Evolutionary conservation across 1,140 invertebrate species (phyloP), one percentile per base, ranked within the genome.

Genomic region (Antheraea pernyi): DNA sequence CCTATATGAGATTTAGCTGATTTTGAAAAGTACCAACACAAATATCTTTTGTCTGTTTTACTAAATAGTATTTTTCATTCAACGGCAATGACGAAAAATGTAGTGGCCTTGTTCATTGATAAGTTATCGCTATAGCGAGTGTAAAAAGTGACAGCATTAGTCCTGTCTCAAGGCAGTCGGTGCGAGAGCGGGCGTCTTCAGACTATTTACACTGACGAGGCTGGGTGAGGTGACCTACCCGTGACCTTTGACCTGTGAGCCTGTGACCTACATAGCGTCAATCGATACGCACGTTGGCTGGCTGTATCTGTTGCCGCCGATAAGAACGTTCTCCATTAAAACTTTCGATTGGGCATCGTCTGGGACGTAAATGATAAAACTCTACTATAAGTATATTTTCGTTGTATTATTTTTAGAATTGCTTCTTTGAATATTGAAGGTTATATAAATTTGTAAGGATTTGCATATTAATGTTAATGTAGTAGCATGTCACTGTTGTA

Each of bases 191-290:
- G 48, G 36, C 22, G 67, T 72, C 64, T 66, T 75, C 69, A 73
- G 71, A 73, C 71, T 76, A 76, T 76, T 73, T 76, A 74, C 69
- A 70, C 65, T 77, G 75, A 62, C 65, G 72, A 70, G 71, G 71
- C 71, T 69, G 68, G 65, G 65, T 53, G 72, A 70, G 74, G 79
- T 80, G 87, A 89, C 86, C 87, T 88, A 88, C 83, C 84, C 85
- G 78, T 89, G 86, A 91, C 86, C 87, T 89, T 89, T 89, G 88
- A 88, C 86, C 88, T 78, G 81, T 59, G 67, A 82, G 84, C 80
- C 82, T 86, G 74, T 79, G 85, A 86, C 86, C 86, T 83, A 89
- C 81, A 87, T 89, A 75, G 58, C 48, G 67, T 78, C 71, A 86
- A 90, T 90, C 88, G 86, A 90, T 88, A 86, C 68, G 69, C 76